Conservation (phyloP, 2,797 vertebrate genomes). For the Takifugu rubripes region DNA sequence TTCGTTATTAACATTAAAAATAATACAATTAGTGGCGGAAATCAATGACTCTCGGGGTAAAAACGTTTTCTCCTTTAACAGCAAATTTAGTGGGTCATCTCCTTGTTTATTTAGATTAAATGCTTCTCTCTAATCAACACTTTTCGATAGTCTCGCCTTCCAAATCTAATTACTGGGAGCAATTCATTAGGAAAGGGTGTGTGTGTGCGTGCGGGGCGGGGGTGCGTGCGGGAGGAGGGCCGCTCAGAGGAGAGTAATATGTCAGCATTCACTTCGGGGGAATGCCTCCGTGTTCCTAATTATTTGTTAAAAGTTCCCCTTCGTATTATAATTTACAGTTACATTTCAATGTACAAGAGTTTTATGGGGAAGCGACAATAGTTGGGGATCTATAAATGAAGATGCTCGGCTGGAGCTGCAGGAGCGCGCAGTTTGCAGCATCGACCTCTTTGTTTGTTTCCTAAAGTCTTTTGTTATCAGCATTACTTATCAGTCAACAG, state of each 20-base stretch:
- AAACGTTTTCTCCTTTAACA: too few species aligned
- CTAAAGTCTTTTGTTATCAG: slow-evolving; percentile 87
- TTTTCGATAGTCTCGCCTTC: slow-evolving; percentile 79
- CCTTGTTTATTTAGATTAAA: slow-evolving; percentile 80
- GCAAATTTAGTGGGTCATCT: slow-evolving; percentile 33
- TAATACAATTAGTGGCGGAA: background rate
- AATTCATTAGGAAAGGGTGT: slow-evolving; percentile 82
- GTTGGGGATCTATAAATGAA: slow-evolving; percentile 73
- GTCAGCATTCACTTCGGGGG: slow-evolving; percentile 29
- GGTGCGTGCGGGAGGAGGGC: slow-evolving; percentile 67
- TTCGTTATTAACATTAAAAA: too few species aligned
- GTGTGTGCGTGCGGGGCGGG: slow-evolving; percentile 58
- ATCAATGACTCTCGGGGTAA: background rate
- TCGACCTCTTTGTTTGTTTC: slow-evolving; percentile 84
- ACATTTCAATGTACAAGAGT: slow-evolving; percentile 65
- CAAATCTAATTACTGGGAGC: slow-evolving; percentile 90
- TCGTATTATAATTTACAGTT: slow-evolving; percentile 59
- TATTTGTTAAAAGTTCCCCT: slow-evolving; percentile 64
- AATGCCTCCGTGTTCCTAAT: slow-evolving; percentile 37
- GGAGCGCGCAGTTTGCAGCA: slow-evolving; percentile 80
- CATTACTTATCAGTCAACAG: slow-evolving; percentile 92
- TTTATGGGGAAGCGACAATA: slow-evolving; percentile 61
- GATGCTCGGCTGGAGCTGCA: slow-evolving; percentile 74
- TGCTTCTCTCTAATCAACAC: slow-evolving; percentile 78
- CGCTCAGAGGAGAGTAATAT: slow-evolving; percentile 55